Base-by-base conservation (phyloP, 2,888 invertebrate species). In the Lasioglossum oenotherae region DNA sequence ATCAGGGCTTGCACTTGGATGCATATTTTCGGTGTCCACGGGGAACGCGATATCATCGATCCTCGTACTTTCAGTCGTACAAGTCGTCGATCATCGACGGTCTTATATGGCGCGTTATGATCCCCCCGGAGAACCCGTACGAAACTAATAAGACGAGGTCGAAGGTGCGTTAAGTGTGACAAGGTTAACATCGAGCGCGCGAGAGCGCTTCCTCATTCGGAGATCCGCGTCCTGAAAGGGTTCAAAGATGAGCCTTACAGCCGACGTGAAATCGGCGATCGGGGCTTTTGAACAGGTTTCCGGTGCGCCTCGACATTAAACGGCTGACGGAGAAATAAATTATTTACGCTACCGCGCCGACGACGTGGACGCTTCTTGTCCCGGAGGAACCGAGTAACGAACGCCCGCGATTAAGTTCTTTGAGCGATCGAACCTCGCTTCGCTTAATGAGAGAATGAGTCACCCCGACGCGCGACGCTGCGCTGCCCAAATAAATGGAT, bases 81-180 rank as follows among this genome's bases (percentile, higher is more conserved):
- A 53, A 78, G 74, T 79, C 79, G 86, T 89, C 90, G 88, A 89
- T 90, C 88, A 89, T 82, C 77, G 83, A 31, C 64, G 80, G 79
- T 88, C 86, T 49, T 85, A 84, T 85, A 86, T 86, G 88, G 90
- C 82, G 74, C 71, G 84, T 84, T 79, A 80, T 74, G 81, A 86
- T 82, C 85, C 81, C 67, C 69, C 88, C 67, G 27, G 79, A 38
- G 53, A 46, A 69, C 84, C 80, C 81, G 87, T 83, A 77, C 82
- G 83, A 81, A 85, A 81, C 85, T 91, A 90, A 91, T 91, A 91
- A 91, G 84, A 81, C 84, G 86, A 91, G 91, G 88, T 87, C 86
- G 88, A 72, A 84, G 86, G 85, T 90, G 80, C 78, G 64, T 81
- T 82, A 85, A 83, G 81, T 82, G 79, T 82, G 91, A 90, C 84